phyloP scores from a whole-genome alignment of 2,797 vertebrate genomes.

The Sebastes iracundus region DNA sequence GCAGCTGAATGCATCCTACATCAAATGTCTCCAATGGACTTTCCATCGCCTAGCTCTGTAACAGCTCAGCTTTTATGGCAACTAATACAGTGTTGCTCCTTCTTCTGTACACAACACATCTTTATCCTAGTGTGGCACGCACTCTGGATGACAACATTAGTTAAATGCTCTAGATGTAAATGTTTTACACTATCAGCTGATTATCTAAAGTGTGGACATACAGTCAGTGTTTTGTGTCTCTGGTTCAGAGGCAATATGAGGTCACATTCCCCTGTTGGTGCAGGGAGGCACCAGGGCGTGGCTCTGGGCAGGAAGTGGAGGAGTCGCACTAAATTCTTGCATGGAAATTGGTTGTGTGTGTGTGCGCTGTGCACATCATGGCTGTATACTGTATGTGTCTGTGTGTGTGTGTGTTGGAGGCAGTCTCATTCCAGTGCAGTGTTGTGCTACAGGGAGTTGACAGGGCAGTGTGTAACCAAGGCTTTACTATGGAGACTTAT shows the following conservation, averaged over 20 bases:
- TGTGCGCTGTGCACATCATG: background rate
- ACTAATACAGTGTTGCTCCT: background rate
- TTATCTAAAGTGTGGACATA: conserved; percentile 10
- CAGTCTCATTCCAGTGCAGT: conserved; percentile 27
- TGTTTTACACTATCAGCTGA: background rate
- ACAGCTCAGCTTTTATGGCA: background rate
- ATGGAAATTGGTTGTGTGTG: conserved; percentile 40
- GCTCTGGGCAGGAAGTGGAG: conserved; percentile 72
- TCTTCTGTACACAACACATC: background rate
- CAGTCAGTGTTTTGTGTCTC: conserved; percentile 26
- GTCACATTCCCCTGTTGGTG: conserved; percentile 72
- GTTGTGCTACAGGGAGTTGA: conserved; percentile 11
- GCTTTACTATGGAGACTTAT: conserved; percentile 3
- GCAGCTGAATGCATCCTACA: conserved; percentile 1
- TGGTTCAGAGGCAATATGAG: conserved; percentile 71
- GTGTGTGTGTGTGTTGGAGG: background rate
- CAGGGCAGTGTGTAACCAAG: conserved; percentile 9
- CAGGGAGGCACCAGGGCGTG: conserved; percentile 68
- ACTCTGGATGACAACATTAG: background rate
- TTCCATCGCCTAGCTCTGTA: background rate
- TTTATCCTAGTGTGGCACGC: background rate
- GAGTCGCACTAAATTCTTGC: conserved; percentile 58
- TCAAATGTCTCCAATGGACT: conserved; percentile 1
- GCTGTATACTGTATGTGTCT: conserved; percentile 15
- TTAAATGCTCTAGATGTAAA: conserved; percentile 9